These are phyloP conservation scores for Venustaconcha ellipsiformis DNA, from an alignment of 1,140 invertebrate genomes.

Conservation along the genomic window DNA sequence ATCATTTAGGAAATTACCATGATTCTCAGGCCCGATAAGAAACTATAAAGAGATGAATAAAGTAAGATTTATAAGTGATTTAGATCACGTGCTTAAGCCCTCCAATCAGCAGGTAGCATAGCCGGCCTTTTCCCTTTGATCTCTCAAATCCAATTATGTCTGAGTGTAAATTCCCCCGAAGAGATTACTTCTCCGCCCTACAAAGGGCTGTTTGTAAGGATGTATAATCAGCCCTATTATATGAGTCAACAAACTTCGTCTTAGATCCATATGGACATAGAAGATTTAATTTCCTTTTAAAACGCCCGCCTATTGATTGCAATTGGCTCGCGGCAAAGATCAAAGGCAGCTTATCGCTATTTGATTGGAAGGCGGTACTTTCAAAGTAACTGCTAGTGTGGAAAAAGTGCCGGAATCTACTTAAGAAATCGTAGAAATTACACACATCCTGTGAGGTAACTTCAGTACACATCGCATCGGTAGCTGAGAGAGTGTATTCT, in stretches of 20 bases:
- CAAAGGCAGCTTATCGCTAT: constrained; percentile 29
- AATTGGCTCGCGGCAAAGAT: constrained; percentile 45
- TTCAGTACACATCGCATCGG: too few relatives aligned
- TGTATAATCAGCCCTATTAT: constrained; percentile 43
- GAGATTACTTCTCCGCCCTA: constrained; percentile 40
- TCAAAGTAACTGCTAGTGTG: constrained; percentile 17
- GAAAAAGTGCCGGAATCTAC: constrained; percentile 15
- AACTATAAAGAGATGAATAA: too few relatives aligned
- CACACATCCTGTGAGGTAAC: too few relatives aligned
- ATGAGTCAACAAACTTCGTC: constrained; percentile 37
- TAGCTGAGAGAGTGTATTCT: too few relatives aligned
- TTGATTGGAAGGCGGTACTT: constrained; percentile 41
- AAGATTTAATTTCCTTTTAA: constrained; percentile 49
- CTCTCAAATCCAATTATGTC: constrained; percentile 41
- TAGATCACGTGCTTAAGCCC: constrained; percentile 24
- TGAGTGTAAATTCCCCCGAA: constrained; percentile 37
- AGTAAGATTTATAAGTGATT: constrained; percentile 2
- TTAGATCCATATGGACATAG: constrained; percentile 41
- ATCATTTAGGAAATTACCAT: too few relatives aligned
- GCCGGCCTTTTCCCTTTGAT: constrained; percentile 22
- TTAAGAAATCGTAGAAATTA: constrained; percentile 33
- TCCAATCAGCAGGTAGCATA: constrained; percentile 17
- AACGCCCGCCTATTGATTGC: constrained; percentile 34
- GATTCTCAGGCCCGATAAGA: too few relatives aligned
- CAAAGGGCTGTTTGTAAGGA: constrained; percentile 35